Conservation (phyloP, 2,888 invertebrate species). For the Athalia rosae region DNA sequence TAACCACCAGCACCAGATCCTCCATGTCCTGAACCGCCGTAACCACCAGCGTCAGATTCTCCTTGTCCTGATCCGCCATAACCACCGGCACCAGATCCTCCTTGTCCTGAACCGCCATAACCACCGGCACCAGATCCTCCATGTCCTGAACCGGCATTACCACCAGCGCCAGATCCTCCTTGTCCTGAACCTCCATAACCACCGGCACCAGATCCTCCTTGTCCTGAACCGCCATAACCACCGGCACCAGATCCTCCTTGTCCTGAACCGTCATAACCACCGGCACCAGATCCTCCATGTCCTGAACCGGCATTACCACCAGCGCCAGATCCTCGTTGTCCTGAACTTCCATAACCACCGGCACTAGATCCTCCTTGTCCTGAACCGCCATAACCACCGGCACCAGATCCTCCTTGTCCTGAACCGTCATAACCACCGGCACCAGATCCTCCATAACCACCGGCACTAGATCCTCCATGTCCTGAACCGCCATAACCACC, state of each 20-base stretch:
- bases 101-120: conserved; percentile 57
- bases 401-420: conserved; percentile 47
- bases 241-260: no score
- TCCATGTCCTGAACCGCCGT: neutral
- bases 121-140: conserved; percentile 74
- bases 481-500: neutral
- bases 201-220: no score
- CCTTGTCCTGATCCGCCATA: neutral
- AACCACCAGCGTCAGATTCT: neutral
- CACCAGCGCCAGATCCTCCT: conserved; percentile 77
- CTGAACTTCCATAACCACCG: conserved; percentile 14
- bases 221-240: no score
- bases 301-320: no score
- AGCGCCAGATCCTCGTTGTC: no score
- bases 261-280: no score
- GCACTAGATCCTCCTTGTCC: conserved; percentile 11
- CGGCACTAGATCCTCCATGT: conserved; percentile 43
- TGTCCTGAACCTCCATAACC: no score
- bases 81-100: conserved; percentile 16
- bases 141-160: conserved; percentile 73
- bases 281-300: no score
- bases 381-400: conserved; percentile 14
- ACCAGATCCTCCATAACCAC: conserved; percentile 51
- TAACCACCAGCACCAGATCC: conserved; percentile 14
- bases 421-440: conserved; percentile 20